A percentile compares a stretch with the other conserved stretches of the same genome.
phyloP scores from a whole-genome alignment of 1,140 invertebrate species.

The Drosophila bipectinata region DNA sequence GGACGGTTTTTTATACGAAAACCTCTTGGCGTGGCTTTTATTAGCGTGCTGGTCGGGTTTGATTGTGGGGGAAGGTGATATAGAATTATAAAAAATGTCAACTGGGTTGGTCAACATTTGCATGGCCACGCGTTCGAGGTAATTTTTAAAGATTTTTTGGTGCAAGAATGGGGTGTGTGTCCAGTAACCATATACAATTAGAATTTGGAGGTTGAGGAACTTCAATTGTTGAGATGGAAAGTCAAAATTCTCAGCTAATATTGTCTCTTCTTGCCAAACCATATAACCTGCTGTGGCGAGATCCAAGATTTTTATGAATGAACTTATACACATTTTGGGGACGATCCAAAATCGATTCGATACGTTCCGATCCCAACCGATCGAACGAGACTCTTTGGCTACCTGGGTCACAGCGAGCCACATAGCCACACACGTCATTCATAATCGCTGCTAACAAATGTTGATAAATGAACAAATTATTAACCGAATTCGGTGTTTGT shows the following conservation, averaged over 20 bases:
- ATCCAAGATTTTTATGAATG: constrained; percentile 54
- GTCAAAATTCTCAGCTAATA: not conserved
- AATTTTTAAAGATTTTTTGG: constrained; percentile 20
- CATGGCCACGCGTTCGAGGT: constrained; percentile 31
- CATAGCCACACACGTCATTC: constrained; percentile 70
- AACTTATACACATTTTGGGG: constrained; percentile 32
- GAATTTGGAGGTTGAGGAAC: not conserved
- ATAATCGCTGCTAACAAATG: constrained; percentile 79
- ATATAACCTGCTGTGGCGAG: constrained; percentile 31
- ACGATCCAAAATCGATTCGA: constrained; percentile 13
- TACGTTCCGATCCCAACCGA: constrained; percentile 6
- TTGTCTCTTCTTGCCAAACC: constrained; percentile 20
- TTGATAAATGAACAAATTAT: constrained; percentile 79
- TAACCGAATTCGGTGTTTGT: constrained; percentile 61
- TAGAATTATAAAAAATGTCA: constrained; percentile 61
- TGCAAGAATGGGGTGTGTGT: constrained; percentile 39
- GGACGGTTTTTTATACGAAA: not conserved
- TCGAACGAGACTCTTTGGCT: constrained; percentile 26
- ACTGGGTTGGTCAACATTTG: constrained; percentile 29
- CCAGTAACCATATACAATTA: constrained; percentile 12
- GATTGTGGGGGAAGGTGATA: constrained; percentile 29
- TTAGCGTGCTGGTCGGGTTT: constrained; percentile 53
- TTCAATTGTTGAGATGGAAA: not conserved
- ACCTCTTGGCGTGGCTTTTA: constrained; percentile 62
- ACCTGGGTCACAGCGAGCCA: constrained; percentile 43